Conservation (phyloP, 2,113 vertebrate genomes). For the Calyptommatus sinebrachiatus region DNA sequence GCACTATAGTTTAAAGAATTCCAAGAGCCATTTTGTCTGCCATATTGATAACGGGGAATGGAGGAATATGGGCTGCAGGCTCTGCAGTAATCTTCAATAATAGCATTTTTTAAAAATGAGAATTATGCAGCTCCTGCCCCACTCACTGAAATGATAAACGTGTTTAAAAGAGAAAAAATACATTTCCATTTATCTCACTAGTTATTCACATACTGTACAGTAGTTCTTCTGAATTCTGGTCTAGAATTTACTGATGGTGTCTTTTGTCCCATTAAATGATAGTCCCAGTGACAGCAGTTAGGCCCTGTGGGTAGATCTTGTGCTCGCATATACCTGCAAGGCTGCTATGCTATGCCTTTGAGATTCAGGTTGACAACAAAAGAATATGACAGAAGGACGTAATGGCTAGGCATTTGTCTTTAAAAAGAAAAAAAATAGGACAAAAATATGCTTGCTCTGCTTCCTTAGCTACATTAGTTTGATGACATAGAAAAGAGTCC, state of each 20-base stretch:
- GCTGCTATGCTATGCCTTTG: neutral
- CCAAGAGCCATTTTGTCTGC: too few relatives aligned
- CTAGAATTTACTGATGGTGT: neutral
- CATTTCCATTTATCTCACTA: neutral
- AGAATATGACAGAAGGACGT: neutral
- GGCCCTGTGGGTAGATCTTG: neutral
- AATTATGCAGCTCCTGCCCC: too few relatives aligned
- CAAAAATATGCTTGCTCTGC: neutral
- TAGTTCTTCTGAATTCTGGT: neutral
- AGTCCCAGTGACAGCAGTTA: neutral
- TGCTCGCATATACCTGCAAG: neutral
- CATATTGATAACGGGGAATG: too few relatives aligned
- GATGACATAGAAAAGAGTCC: neutral
- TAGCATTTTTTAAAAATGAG: too few relatives aligned
- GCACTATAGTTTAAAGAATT: too few relatives aligned
- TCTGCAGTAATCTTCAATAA: too few relatives aligned
- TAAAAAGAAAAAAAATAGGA: neutral
- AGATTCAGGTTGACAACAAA: neutral
- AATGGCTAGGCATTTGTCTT: neutral
- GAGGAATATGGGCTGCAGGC: too few relatives aligned
- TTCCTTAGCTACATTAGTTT: constrained; percentile 10
- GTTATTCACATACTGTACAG: neutral
- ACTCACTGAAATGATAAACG: neutral
- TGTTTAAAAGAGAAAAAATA: neutral
- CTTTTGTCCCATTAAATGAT: neutral